Base-by-base conservation (phyloP, 1,140 invertebrate species). In the Aphidius ervi region DNA sequence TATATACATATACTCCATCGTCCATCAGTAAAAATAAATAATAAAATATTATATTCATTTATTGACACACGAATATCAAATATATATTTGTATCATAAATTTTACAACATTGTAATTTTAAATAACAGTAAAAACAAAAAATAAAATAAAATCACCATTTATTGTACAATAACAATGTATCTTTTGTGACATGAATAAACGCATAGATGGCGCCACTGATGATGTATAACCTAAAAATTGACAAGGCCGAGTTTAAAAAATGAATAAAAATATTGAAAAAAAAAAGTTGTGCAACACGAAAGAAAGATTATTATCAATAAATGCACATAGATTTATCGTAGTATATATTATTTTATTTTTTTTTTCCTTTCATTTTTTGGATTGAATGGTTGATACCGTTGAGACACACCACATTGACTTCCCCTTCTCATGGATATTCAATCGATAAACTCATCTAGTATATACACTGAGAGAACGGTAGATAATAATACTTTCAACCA, bases 401-500 rank as follows among this genome's bases (percentile, higher is more conserved):
- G 41, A 42, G 52, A 54, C 41, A 41, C 23, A 31, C 23, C 23
- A 31, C 31, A 23, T 46, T 46, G n/a, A 53, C 40, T 61, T 47
- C 54, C 47, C 43, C 42, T 56, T 57, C 48, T 37, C 48, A 45
- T 42, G 16, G 46, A 46, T 58, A 52, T 59, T 61, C 58, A 68
- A 65, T 61, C 61, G 63, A 68, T 66, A 57, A 56, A 64, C 52
- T 47, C 59, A 65, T 62, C 58, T 55, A 63, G 56, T 61, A 65
- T 61, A 65, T 60, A 61, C 67, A 63, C 40, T 40, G 55, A 31
- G 23, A 31, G 4, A 67, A 71, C 69, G 69, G 66, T 66, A 64
- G 61, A 65, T 69, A 65, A 64, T 66, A 61, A 66, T 68, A 72
- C 68, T 72, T 72, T 72, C 66, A 62, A 67, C 63, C 65, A 64